Conservation (phyloP, 2,888 invertebrate species). For the Teinopalpus imperialis region DNA sequence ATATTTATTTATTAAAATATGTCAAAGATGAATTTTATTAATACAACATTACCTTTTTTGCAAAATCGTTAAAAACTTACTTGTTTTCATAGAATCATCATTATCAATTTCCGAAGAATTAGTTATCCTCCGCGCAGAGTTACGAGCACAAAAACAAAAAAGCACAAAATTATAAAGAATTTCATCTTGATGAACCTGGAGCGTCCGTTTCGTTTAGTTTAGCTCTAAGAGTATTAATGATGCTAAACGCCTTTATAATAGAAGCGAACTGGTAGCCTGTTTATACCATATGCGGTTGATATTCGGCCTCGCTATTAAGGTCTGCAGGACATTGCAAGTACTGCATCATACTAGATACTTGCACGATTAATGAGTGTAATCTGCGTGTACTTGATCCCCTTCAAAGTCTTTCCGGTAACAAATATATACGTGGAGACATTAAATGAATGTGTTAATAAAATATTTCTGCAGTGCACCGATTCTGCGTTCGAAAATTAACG, state of each 20-base stretch:
- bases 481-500: no score
- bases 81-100: slow-evolving; percentile 36
- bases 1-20: no score
- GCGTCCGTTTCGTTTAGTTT: slow-evolving; percentile 36
- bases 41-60: no score
- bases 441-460: no score
- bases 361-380: slow-evolving; percentile 25
- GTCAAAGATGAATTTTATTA: no score
- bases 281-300: slow-evolving; percentile 56
- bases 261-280: slow-evolving; percentile 43
- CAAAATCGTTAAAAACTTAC: slow-evolving; percentile 34
- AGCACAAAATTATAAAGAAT: slow-evolving; percentile 39
- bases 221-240: slow-evolving; percentile 48
- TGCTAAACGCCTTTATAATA: slow-evolving; percentile 62
- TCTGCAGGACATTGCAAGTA: slow-evolving; percentile 36
- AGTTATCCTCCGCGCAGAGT: slow-evolving; percentile 42
- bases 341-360: slow-evolving; percentile 15
- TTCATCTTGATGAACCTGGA: slow-evolving; percentile 40
- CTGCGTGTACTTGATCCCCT: slow-evolving; percentile 22
- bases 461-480: no score
- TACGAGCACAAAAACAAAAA: no score
- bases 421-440: no score
- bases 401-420: slow-evolving; percentile 21
- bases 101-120: slow-evolving; percentile 36
- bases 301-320: slow-evolving; percentile 44